A percentile compares a stretch with the other conserved stretches of the same genome.
Conservation (phyloP, 2,797 vertebrate genomes). For the Sciurus carolinensis region DNA sequence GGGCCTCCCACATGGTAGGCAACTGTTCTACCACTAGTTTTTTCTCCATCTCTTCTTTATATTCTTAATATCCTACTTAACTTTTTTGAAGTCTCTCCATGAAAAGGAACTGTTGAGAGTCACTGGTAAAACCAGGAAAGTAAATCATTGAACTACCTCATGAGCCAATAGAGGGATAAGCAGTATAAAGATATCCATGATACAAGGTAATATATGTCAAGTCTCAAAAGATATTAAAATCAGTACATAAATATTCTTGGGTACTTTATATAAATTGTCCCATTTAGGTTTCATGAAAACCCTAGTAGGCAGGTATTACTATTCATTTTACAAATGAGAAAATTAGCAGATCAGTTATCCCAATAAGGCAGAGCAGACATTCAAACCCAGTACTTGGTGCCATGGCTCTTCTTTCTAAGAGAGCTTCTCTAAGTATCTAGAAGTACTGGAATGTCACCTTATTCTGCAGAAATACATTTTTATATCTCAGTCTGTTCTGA, state of each 20-base stretch:
- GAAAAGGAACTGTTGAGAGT: constrained; percentile 3
- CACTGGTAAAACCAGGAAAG: not conserved
- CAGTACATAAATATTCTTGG: not conserved
- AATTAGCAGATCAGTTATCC: not conserved
- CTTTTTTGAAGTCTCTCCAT: constrained; percentile 17
- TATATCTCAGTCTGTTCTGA: not conserved
- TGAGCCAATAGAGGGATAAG: not conserved
- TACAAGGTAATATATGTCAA: not conserved
- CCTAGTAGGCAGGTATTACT: not conserved
- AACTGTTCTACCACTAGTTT: not conserved
- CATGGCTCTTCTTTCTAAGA: not conserved
- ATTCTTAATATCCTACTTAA: not conserved
- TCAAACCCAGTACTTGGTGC: not conserved
- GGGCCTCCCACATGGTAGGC: not conserved
- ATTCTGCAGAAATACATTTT: not conserved
- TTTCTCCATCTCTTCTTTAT: not conserved
- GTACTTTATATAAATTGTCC: not conserved
- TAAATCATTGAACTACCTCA: not conserved
- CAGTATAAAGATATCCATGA: not conserved
- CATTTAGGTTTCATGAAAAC: not conserved
- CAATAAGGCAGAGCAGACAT: not conserved
- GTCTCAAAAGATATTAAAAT: not conserved
- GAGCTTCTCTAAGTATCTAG: not conserved
- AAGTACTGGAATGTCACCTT: not conserved
- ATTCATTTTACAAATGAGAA: not conserved